These are phyloP conservation scores for Iguana delicatissima DNA, from an alignment of 2,797 vertebrate species.

Conservation along the genomic window DNA sequence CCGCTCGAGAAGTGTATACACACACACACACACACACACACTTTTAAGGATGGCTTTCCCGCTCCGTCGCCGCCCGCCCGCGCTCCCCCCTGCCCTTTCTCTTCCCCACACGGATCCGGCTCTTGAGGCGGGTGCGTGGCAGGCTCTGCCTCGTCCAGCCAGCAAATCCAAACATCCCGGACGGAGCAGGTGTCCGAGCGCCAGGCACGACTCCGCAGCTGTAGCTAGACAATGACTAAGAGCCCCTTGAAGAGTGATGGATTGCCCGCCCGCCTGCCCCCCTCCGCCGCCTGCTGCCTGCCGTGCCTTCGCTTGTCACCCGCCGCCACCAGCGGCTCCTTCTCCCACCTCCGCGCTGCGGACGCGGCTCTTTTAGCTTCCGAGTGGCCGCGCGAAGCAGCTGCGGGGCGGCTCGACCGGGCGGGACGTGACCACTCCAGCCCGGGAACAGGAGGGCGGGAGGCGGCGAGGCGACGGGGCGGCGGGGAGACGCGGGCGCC, in stretches of 20 bases:
- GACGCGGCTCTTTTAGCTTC: background rate
- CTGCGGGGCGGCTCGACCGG: background rate
- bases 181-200: constrained; percentile 49
- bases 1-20: background rate
- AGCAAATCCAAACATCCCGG: constrained; percentile 56
- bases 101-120: background rate
- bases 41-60: background rate
- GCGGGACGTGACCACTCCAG: constrained; percentile 14
- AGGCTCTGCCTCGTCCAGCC: background rate
- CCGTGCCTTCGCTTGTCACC: too few species aligned
- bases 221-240: constrained; percentile 40
- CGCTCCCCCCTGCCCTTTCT: background rate
- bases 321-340: background rate
- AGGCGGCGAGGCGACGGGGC: accelerated
- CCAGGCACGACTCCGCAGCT: constrained; percentile 15
- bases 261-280: background rate
- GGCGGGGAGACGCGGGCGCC: background rate
- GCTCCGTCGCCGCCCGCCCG: background rate
- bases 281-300: constrained; percentile 10
- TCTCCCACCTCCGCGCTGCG: background rate
- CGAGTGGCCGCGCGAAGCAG: background rate
- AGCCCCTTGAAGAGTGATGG: constrained; percentile 25
- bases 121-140: background rate
- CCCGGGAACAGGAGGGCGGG: background rate
- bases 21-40: background rate